phyloP scores from a whole-genome alignment of 2,797 vertebrate species.

The Valencia hispanica region DNA sequence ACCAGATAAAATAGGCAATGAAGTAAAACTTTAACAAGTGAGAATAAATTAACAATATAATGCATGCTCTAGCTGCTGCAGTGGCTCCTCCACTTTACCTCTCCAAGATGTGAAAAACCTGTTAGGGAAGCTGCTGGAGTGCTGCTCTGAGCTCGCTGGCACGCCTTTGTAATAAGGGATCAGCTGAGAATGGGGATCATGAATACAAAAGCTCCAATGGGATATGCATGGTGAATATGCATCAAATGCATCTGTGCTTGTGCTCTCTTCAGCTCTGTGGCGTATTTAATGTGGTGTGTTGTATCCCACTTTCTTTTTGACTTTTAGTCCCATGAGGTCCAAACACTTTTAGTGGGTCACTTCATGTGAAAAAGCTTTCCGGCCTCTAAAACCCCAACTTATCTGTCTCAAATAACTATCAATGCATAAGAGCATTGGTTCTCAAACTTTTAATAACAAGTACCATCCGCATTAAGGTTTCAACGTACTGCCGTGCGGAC shows the following conservation, averaged over 20 bases:
- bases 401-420: slow-evolving; percentile 54
- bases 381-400: slow-evolving; percentile 49
- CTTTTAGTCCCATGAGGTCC: slow-evolving; percentile 39
- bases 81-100: slow-evolving; percentile 46
- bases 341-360: slow-evolving; percentile 60
- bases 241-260: slow-evolving; percentile 61
- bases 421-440: slow-evolving; percentile 45
- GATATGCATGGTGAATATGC: slow-evolving; percentile 62
- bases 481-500: background rate
- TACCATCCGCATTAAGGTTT: background rate
- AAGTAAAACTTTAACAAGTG: slow-evolving; percentile 58
- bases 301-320: slow-evolving; percentile 38
- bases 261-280: slow-evolving; percentile 23
- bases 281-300: slow-evolving; percentile 32
- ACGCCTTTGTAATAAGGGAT: slow-evolving; percentile 66
- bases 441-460: background rate
- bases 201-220: slow-evolving; percentile 67
- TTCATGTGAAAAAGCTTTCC: slow-evolving; percentile 49
- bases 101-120: slow-evolving; percentile 57
- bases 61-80: slow-evolving; percentile 41
- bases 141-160: slow-evolving; percentile 47
- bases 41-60: slow-evolving; percentile 61
- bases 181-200: slow-evolving; percentile 64
- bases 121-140: slow-evolving; percentile 56
- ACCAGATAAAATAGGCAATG: slow-evolving; percentile 34